A percentile compares a stretch with the other conserved stretches of the same genome.
These are phyloP conservation scores for Caenorhabditis brenneri DNA, from an alignment of 1,140 invertebrate genomes.

Conservation along the genomic window DNA sequence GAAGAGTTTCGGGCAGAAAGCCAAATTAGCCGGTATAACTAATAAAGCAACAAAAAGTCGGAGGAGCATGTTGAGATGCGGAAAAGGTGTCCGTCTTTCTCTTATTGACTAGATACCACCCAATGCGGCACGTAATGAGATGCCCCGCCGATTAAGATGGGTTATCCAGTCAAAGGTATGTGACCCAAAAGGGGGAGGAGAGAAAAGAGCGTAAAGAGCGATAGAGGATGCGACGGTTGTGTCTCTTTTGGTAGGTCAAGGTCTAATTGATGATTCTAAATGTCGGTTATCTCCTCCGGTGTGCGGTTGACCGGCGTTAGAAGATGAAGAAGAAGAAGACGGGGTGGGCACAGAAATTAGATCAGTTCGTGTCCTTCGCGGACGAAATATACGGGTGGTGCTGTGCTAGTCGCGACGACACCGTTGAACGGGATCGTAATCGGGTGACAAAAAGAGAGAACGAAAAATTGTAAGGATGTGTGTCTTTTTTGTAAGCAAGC, in stretches of 20 bases:
- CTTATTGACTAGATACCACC: slow-evolving; percentile 37
- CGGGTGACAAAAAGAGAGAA: not conserved
- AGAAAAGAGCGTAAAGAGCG: slow-evolving; percentile 22
- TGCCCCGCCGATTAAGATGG: slow-evolving; percentile 7
- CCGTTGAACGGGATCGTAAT: not conserved
- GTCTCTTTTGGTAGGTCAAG: slow-evolving; percentile 40
- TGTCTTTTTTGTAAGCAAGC: not conserved
- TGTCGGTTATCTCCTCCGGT: slow-evolving; percentile 1
- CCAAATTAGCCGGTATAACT: slow-evolving; percentile 37
- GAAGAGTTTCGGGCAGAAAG: slow-evolving; percentile 63
- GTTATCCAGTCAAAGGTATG: slow-evolving; percentile 5
- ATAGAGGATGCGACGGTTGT: not conserved
- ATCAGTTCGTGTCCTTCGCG: slow-evolving; percentile 41
- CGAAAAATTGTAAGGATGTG: not conserved
- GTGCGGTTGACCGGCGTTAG: not conserved
- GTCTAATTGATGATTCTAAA: slow-evolving; percentile 39
- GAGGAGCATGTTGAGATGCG: not conserved
- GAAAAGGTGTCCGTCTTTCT: not conserved
- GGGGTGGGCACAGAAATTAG: not conserved
- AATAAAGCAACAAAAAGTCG: slow-evolving; percentile 1
- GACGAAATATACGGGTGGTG: slow-evolving; percentile 22
- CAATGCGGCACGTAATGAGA: slow-evolving; percentile 43
- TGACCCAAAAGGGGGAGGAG: slow-evolving; percentile 36
- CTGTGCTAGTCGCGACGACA: slow-evolving; percentile 16
- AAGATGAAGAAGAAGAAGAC: not conserved